Conservation (phyloP, 2,113 vertebrate species). For the Xenopus tropicalis region UCB_Xtro_10.0 CM004443.2:208926001-208926500, state of each 20-base stretch:
- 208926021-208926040: no score
- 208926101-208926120: slow-evolving; percentile 3
- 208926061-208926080: not conserved
- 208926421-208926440: no score
- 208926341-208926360: slow-evolving; percentile 32
- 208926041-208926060: no score
- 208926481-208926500: no score
- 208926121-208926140: slow-evolving; percentile 28
- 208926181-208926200: slow-evolving; percentile 46
- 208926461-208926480: no score
- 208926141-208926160: slow-evolving; percentile 41
- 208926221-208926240: slow-evolving; percentile 43
- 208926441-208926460: no score
- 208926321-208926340: slow-evolving; percentile 27
- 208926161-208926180: slow-evolving; percentile 21
- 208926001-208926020: no score
- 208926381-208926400: slow-evolving; percentile 12
- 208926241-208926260: slow-evolving; percentile 44
- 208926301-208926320: slow-evolving; percentile 41
- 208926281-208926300: slow-evolving; percentile 44
- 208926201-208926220: slow-evolving; percentile 41
- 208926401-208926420: not conserved
- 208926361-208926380: slow-evolving; percentile 25
- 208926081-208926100: not conserved
- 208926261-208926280: slow-evolving; percentile 45